phyloP scores from a whole-genome alignment of 2,113 vertebrate species.

The Apodemus sylvaticus region DNA sequence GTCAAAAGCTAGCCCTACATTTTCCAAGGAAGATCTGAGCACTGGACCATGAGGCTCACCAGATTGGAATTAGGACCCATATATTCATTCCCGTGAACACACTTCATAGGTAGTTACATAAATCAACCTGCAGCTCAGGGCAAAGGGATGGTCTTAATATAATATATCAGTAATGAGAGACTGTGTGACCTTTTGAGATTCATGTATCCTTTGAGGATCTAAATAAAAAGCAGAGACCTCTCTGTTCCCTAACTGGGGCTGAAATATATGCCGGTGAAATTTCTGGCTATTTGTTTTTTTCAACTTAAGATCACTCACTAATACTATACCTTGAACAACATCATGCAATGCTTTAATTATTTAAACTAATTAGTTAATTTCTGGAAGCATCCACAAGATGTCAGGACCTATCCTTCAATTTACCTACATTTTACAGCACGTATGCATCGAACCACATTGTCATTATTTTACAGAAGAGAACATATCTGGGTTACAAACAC shows the following conservation, averaged over 20 bases:
- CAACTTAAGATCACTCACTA: neutral
- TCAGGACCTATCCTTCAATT: neutral
- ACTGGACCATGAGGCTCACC: too few relatives aligned
- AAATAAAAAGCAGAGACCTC: constrained; percentile 7
- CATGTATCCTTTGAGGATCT: neutral
- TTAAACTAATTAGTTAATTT: neutral
- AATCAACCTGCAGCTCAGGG: neutral
- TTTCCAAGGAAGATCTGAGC: neutral
- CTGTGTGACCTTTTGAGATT: neutral
- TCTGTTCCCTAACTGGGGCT: neutral
- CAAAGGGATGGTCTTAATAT: neutral
- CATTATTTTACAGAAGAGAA: neutral
- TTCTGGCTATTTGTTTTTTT: neutral
- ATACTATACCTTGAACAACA: neutral
- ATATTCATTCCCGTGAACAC: neutral
- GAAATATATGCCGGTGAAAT: neutral
- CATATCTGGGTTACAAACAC: neutral
- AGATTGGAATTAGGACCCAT: neutral
- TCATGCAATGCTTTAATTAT: neutral
- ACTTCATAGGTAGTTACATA: neutral
- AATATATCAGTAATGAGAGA: neutral
- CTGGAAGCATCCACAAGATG: neutral
- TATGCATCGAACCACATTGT: neutral
- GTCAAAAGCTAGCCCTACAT: neutral
- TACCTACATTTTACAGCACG: neutral